Evolutionary conservation across 2,888 invertebrate species (phyloP), one percentile per base, ranked within the genome.

Genomic region (Cynaeus angustus): DNA sequence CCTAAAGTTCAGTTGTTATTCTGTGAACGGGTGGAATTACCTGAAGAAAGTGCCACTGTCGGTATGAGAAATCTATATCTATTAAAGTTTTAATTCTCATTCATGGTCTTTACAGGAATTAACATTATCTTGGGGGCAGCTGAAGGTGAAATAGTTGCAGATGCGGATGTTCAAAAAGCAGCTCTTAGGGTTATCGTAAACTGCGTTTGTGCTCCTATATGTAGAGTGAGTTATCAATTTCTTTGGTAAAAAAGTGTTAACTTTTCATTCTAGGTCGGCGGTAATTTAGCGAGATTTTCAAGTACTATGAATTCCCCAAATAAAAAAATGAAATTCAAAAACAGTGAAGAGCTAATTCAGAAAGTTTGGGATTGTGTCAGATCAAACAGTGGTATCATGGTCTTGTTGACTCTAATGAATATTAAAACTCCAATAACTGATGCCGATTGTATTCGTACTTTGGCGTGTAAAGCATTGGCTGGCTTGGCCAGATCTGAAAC

Each of bases 331-430:
- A 90, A 70, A 85, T 87, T 85, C 81, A 92, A 87, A 84, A 90
- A 88, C 71, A 91, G 92, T 53, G 97, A 97, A 81, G 97, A 97
- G 74, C 88, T 97, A 1, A 92, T 98, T 72, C 92, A 94, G 82
- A 94, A 93, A 81, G 92, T 99, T 50, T 99, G 99, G 98, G 96
- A 97, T 83, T 94, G 94, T 76, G 94, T 98, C 0, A 87, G 98
- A 71, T 92, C 94, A 0, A 97, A 97, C 83, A 98, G 98, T 83
- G 99, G 98, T 1, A 98, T 99, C 65, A 98, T 99, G 93, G 91
- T 96, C 52, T 86, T 98, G 43, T 86, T 97, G 9, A 94, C 95
- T 61, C 87, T 98, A 71, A 92, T 99, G 91, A 92, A 93, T 86
- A 91, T 94, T 9, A 97, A 97, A 86, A 92, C 94, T 0, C 99